A percentile compares a stretch with the other conserved stretches of the same genome.
Evolutionary conservation across 2,888 invertebrate species (phyloP).

Genomic region (Silvanus unidentatus): DNA sequence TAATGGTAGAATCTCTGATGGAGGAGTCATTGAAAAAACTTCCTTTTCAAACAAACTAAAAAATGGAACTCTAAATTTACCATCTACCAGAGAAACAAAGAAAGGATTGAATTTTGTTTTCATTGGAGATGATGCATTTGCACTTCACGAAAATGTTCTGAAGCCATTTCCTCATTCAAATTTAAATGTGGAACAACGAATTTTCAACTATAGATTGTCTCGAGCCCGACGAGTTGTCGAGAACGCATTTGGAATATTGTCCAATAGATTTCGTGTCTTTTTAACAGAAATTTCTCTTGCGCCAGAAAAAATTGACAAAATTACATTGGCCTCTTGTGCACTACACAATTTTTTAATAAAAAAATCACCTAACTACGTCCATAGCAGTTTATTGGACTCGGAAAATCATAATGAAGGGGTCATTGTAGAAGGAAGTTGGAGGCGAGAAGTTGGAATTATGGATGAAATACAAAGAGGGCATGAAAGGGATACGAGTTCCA

Average conservation of each 20-base stretch:
- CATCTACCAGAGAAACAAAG: constrained; percentile 1
- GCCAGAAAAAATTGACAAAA: too few species aligned
- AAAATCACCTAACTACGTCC: too few species aligned
- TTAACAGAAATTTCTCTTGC: constrained; percentile 12
- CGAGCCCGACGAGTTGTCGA: constrained; percentile 13
- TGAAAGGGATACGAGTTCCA: too few species aligned
- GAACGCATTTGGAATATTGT: constrained; percentile 18
- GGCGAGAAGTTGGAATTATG: too few species aligned
- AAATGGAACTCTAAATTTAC: constrained; percentile 3
- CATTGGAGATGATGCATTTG: constrained; percentile 17
- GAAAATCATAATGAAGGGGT: too few species aligned
- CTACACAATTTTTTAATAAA: too few species aligned
- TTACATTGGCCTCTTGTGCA: too few species aligned
- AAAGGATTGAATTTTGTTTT: constrained; percentile 13
- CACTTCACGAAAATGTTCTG: constrained; percentile 13
- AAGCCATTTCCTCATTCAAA: constrained; percentile 15
- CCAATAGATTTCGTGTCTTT: constrained; percentile 14
- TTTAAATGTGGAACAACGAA: constrained; percentile 10
- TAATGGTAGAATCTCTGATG: constrained; percentile 19
- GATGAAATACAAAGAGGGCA: too few species aligned
- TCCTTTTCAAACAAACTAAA: constrained; percentile 13
- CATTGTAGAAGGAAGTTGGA: too few species aligned
- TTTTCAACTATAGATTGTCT: constrained; percentile 10
- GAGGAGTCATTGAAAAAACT: constrained; percentile 19
- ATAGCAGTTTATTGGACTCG: too few species aligned